Evolutionary conservation across 2,797 vertebrate genomes (phyloP).

Genomic region (Melanotaenia boesemani): DNA sequence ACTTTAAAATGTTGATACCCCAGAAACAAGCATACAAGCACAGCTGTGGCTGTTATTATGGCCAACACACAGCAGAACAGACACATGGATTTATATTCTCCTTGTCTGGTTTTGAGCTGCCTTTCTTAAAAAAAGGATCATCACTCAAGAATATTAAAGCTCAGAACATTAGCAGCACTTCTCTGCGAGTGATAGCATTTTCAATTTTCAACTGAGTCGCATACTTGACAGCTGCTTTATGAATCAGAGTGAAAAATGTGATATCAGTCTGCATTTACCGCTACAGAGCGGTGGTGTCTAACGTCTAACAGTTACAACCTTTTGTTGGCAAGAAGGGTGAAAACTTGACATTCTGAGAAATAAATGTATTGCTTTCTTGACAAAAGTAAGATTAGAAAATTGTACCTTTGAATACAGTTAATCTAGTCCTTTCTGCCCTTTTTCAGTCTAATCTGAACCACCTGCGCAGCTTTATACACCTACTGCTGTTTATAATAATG

Average conservation of each 20-base stretch:
- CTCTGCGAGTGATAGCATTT: conserved; percentile 33
- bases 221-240: conserved; percentile 53
- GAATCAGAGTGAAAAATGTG: conserved; percentile 32
- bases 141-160: conserved; percentile 24
- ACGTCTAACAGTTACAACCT: conserved; percentile 21
- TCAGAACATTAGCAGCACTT: conserved; percentile 36
- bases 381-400: neutral
- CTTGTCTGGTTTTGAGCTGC: conserved; percentile 15
- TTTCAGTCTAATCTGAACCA: neutral
- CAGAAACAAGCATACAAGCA: conserved; percentile 1
- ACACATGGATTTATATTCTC: neutral
- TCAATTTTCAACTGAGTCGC: conserved; percentile 41
- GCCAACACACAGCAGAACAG: neutral
- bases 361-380: neutral
- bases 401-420: neutral
- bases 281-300: conserved; percentile 28
- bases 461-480: neutral
- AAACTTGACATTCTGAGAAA: conserved; percentile 1
- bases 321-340: conserved; percentile 21
- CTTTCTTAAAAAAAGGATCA: conserved; percentile 38
- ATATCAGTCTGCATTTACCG: conserved; percentile 41
- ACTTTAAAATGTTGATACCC: neutral
- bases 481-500: neutral
- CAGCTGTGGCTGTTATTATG: neutral
- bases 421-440: neutral